Base-by-base conservation (phyloP, 2,113 vertebrate genomes). In the Centropus bengalensis region DNA sequence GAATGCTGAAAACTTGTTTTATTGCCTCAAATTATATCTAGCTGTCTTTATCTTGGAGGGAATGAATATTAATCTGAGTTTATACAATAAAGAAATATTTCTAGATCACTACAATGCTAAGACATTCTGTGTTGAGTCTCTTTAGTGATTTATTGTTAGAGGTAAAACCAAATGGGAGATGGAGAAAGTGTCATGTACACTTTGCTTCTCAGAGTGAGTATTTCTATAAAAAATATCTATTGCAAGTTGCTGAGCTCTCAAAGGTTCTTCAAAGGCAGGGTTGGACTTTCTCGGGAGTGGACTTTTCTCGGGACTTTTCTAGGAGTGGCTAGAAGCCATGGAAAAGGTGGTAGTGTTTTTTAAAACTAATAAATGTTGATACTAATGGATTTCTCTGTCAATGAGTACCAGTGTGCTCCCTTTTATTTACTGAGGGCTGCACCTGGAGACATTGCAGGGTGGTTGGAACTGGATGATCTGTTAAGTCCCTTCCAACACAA, bases 1-100 rank as follows among this genome's bases (percentile, higher is more conserved):
- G 69, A 93, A 94, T 79, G 66, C 80, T 79, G 90, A 88, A 95
- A 94, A 92, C 54, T 62, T 69, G n/a, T 88, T 94, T 95, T 94
- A 90, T 91, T 82, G 36, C 66, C 60, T 95, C 76, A 86, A 75
- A 92, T 95, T 95, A 88, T 96, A 96, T 93, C 86, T 88, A 92
- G 60, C 66, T 88, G 73, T 89, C 77, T 96, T 94, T 94, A 79
- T 96, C 64, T 86, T 19, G 21, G 49, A 86, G n/a, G 79, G 66
- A 92, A 95, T 95, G 66, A 86, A 82, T 96, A 84, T 88, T 95
- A 95, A 94, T 88, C 86, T 76, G 49, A 75, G 30, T 86, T 89
- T 78, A 80, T 88, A 67, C 13, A 78, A 73, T 71, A 64, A 70
- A 91, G 40, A 91, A 86, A 76, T 94, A 78, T 79, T 88, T 94